Conservation (phyloP, 1,140 invertebrate species). For the Condylostylus longicornis region DNA sequence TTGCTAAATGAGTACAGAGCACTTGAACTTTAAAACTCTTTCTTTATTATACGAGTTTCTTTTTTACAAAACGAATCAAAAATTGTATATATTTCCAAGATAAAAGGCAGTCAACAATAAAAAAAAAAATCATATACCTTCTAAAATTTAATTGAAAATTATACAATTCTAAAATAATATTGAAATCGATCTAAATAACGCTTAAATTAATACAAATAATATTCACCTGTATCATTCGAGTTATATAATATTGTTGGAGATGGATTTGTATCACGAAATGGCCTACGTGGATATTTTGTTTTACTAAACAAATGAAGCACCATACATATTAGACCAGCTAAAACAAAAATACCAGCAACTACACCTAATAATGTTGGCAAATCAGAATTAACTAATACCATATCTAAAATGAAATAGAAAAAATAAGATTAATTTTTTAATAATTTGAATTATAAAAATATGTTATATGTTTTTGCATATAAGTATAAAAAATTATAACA, state of each 20-base stretch:
- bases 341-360: constrained; percentile 61
- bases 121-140: too few relatives aligned
- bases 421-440: background rate
- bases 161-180: background rate
- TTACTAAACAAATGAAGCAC: constrained; percentile 66
- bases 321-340: constrained; percentile 70
- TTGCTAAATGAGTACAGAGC: too few relatives aligned
- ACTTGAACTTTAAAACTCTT: too few relatives aligned
- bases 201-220: constrained; percentile 4
- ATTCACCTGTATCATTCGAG: constrained; percentile 60
- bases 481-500: background rate
- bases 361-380: constrained; percentile 66
- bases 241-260: constrained; percentile 66
- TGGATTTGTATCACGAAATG: constrained; percentile 65
- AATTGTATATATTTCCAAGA: too few relatives aligned
- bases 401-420: constrained; percentile 39
- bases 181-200: background rate
- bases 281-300: constrained; percentile 50
- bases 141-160: too few relatives aligned
- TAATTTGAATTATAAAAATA: background rate
- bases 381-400: constrained; percentile 65
- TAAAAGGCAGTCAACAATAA: too few relatives aligned
- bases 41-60: too few relatives aligned
- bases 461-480: background rate
- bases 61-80: too few relatives aligned